Evolutionary conservation across 2,888 invertebrate species (phyloP).

Genomic region (Hipparchia sbordonii): DNA sequence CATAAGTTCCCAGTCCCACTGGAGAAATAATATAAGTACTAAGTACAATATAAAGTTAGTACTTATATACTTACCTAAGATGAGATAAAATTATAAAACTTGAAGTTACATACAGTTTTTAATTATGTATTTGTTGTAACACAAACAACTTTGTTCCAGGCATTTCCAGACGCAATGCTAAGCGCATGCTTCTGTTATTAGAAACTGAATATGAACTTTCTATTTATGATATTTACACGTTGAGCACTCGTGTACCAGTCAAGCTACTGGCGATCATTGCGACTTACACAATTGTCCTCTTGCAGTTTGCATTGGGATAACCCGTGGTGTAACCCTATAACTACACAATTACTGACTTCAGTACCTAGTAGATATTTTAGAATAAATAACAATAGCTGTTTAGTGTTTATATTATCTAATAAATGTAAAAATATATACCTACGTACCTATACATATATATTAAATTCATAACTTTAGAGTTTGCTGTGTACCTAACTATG

Average conservation of each 20-base stretch:
- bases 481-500: conserved; percentile 12
- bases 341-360: too few relatives aligned
- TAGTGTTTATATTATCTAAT: too few relatives aligned
- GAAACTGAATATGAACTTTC: conserved; percentile 55
- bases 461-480: neutral
- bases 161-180: conserved; percentile 51
- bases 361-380: too few relatives aligned
- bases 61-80: too few relatives aligned
- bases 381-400: too few relatives aligned
- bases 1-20: too few relatives aligned
- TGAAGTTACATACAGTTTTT: too few relatives aligned
- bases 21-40: too few relatives aligned
- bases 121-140: neutral
- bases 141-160: conserved; percentile 46
- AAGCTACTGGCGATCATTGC: conserved; percentile 57
- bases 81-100: too few relatives aligned
- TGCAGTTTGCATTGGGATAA: conserved; percentile 10
- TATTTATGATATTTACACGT: conserved; percentile 57
- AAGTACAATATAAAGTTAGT: too few relatives aligned
- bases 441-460: too few relatives aligned
- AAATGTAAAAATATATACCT: too few relatives aligned
- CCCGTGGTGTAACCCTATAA: neutral
- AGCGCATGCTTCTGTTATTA: conserved; percentile 54
- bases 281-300: conserved; percentile 54
- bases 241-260: conserved; percentile 54